Base-by-base conservation (phyloP, 2,113 vertebrate species). In the Lamprologus tigripictilis region DNA sequence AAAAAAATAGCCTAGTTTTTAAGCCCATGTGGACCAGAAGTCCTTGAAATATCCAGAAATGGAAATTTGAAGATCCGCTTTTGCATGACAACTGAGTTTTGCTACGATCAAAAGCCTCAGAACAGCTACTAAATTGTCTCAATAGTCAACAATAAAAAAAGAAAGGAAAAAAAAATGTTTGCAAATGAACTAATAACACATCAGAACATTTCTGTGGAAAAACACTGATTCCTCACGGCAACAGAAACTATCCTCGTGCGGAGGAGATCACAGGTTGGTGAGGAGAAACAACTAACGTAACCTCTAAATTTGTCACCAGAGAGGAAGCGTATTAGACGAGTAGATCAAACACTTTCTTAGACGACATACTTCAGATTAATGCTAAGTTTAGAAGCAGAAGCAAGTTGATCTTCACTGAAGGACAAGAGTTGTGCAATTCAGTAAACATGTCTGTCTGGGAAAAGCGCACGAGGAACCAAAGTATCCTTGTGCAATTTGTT, bases 401-500 rank as follows among this genome's bases (percentile, higher is more conserved):
- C 21, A 51, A 2, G 55, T 58, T 68, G 57, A 78, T 57, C 37
- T 81, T 13, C 23, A 35, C 21, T 3, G 55, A 84, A 57, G 37
- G 51, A 76, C 71, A 61, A 61, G 81, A 7, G 40, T 47, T 76
- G 71, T 28, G 71, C 40, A 28, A 12, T 28, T 28, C 26, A 21
- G 82, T 49, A 61, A 87, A 86, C 84, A 79, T 31, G 40, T 23
- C 45, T 4, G 13, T 33, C 4, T 16, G 81, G 33, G 5, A 49
- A 78, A 83, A 7, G 14, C 10, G 3, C 31, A 6, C 55, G 11
- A n/a, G 76, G 4, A 82, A 79, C 47, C 82, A 37, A 53, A 68
- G 9, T 28, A 54, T 13, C 33, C 87, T 53, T 89, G 63, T 31
- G 49, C 82, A 86, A 40, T 93, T 89, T 83, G 89, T 87, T 54